Percentiles rank a stretch among this genome's conserved stretches.
Evolutionary conservation across 2,888 invertebrate species (phyloP).

Genomic region (Cosmia trapezina): DNA sequence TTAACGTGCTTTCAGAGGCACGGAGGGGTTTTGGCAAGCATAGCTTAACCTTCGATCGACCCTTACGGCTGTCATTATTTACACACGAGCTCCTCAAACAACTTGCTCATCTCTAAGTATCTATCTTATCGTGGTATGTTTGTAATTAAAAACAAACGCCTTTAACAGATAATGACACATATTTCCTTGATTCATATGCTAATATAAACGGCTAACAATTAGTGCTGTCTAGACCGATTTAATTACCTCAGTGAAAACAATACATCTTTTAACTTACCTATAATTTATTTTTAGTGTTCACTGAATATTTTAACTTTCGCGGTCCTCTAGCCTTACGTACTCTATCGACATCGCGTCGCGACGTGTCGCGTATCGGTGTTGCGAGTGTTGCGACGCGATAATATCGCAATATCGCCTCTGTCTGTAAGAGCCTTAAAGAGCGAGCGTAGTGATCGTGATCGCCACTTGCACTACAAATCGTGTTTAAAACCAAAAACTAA

Average conservation of each 20-base stretch:
- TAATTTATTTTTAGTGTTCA: not conserved
- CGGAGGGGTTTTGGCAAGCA: not conserved
- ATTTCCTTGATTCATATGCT: not conserved
- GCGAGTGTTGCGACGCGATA: too few relatives aligned
- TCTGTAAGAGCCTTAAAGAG: too few relatives aligned
- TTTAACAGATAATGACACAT: not conserved
- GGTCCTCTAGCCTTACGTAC: too few relatives aligned
- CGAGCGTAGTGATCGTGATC: too few relatives aligned
- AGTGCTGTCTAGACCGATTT: constrained; percentile 17
- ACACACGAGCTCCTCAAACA: too few relatives aligned
- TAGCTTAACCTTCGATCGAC: too few relatives aligned
- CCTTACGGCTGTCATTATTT: not conserved
- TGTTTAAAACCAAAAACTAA: too few relatives aligned
- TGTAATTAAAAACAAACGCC: not conserved
- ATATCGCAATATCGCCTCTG: too few relatives aligned
- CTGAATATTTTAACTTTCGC: not conserved
- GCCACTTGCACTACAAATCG: too few relatives aligned
- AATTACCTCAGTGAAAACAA: constrained; percentile 18
- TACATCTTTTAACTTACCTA: not conserved
- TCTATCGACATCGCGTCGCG: too few relatives aligned
- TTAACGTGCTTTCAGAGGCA: not conserved
- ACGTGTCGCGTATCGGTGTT: too few relatives aligned
- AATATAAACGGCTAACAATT: constrained; percentile 15
- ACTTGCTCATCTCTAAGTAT: not conserved
- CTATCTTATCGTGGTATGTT: not conserved